phyloP scores from a whole-genome alignment of 2,797 vertebrate genomes.

The Brachymystax lenok region DNA sequence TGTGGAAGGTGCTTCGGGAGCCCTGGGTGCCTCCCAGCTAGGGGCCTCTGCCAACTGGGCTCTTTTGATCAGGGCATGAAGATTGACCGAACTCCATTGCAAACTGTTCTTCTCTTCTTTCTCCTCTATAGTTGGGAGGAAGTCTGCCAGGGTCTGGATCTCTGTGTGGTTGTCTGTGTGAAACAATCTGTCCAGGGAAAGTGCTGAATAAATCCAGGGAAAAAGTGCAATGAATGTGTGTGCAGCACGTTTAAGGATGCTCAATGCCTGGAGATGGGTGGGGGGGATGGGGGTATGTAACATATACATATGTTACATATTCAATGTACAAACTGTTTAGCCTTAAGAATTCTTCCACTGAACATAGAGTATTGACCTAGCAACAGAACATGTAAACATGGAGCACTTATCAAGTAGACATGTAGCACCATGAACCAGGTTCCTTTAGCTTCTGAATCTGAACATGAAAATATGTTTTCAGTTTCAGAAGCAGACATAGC shows the following conservation, averaged over 20 bases:
- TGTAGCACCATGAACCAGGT: not conserved
- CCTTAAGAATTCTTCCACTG: not conserved
- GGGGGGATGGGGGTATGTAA: not conserved
- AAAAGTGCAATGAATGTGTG: constrained; percentile 35
- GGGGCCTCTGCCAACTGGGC: too few relatives aligned
- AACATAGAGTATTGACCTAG: not conserved
- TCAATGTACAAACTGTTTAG: not conserved
- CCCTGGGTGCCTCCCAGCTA: too few relatives aligned
- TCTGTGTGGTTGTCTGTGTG: constrained; percentile 40
- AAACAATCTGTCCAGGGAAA: constrained; percentile 44
- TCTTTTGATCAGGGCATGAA: constrained; percentile 50
- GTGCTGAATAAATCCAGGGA: constrained; percentile 52
- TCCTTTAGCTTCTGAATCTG: not conserved
- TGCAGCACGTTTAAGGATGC: not conserved
- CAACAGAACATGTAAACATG: not conserved
- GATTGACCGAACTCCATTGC: constrained; percentile 69
- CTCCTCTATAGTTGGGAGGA: constrained; percentile 52
- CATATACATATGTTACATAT: not conserved
- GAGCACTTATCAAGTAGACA: too few relatives aligned
- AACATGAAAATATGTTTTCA: not conserved
- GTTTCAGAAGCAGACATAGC: not conserved
- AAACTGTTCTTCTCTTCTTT: constrained; percentile 54
- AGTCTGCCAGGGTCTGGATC: constrained; percentile 46
- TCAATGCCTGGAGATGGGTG: too few relatives aligned
- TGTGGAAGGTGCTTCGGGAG: constrained; percentile 45